Base-by-base conservation (phyloP, 2,797 vertebrate species). In the Erethizon dorsatum region DNA sequence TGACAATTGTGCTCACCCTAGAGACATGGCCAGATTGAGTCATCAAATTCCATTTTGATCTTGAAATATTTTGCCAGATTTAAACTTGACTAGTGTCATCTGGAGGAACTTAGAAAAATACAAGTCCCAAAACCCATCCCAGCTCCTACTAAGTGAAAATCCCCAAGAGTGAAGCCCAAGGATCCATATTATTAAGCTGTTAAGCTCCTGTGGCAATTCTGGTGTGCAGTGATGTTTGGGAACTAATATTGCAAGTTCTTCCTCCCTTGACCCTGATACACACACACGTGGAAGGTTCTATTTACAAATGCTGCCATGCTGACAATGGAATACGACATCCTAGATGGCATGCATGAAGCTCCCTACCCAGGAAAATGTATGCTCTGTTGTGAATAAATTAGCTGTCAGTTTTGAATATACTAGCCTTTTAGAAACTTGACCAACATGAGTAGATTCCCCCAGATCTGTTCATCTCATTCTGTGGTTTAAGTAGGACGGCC, bases 61-160 rank as follows among this genome's bases (percentile, higher is more conserved):
- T 67, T 75, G 37, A 96, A 94, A 63, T 57, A 56, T 22, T 69
- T 86, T 22, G 20, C 41, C 31, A 56, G 79, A 89, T 33, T 52
- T 90, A 37, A 93, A 61, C 5, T 37, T 95, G 45, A 31, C 50
- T 84, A n/a, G 24, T 83, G 28, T 86, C 61, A 65, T 95, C 45
- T 28, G 26, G 77, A 37, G 52, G 13, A 90, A 14, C 22, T 88
- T 82, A 85, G 31, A 57, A 69, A 87, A 78, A 31, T 37, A 57
- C 0, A 92, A 37, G 75, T 77, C n/a, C 71, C 67, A 85, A 83
- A 20, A 0, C 3, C 20, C n/a, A 88, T 31, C 28, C 31, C 22
- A 95, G 59, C 37, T 31, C n/a, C 6, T 61, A 54, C n/a, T 59
- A 75, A 95, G 82, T 79, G 33, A 95, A 90, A 37, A 85, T 82